Evolutionary conservation across 2,113 vertebrate genomes (phyloP), one percentile per base, ranked within the genome.

Genomic region (Clarias macrocephalus): DNA sequence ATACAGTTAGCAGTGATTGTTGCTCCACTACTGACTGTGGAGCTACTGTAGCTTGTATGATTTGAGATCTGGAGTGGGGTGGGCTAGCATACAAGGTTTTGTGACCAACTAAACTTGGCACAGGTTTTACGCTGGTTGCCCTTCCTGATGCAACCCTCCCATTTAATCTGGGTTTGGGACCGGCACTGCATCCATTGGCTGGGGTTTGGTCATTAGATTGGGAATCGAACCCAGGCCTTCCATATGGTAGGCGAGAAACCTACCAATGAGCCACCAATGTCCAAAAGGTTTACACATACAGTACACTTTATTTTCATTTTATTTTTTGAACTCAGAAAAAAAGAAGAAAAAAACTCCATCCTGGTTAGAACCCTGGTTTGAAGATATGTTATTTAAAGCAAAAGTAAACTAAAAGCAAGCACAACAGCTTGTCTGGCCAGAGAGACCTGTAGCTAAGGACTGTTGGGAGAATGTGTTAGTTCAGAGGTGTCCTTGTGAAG

Each of bases 401-500:
- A 56, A 8, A 30, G 54, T 54, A 19, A 66, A 54, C 11, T 79
- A 57, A 79, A 79, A 54, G 5, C 42, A 63, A 57, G 18, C 66
- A 84, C 48, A 6, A 56, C 56, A 65, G 84, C 48, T 72, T 83
- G 84, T 65, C 65, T 88, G 21, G 54, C 63, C n/a, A 12, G 33
- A 68, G 42, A n/a, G 16, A 75, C 65, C 60, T 80, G 65, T 62
- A 72, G 76, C 57, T 81, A 62, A 81, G 79, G 57, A 70, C 83
- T 62, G 63, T 5, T 15, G 79, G 77, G 66, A 70, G 54, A 66
- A 66, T 57, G 76, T 86, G 77, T 65, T 66, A 42, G 91, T 92
- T 93, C 81, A 90, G 88, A 93, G 87, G 85, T 87, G 87, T 66
- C 79, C 68, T 59, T 4, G 28, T 59, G 79, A 90, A 84, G 89